These are phyloP conservation scores for Setophaga petechia DNA, from an alignment of 2,113 vertebrate species.

Conservation along the genomic window DNA sequence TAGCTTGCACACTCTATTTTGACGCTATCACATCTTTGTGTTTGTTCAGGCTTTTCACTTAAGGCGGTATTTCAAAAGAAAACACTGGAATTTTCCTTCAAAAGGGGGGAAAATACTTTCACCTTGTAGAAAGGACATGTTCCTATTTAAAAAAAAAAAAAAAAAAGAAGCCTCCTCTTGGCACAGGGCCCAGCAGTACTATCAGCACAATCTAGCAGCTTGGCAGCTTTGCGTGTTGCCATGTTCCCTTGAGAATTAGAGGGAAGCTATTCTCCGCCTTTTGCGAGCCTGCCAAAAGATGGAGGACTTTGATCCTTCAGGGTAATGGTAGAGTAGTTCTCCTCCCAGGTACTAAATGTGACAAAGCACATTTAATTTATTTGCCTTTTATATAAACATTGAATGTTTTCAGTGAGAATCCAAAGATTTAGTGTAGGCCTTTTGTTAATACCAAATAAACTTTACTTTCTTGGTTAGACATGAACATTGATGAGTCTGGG, in stretches of 20 bases:
- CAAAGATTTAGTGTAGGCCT: slow-evolving; percentile 45
- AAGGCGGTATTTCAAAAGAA: slow-evolving; percentile 68
- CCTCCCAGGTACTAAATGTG: slow-evolving; percentile 70
- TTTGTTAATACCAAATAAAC: slow-evolving; percentile 62
- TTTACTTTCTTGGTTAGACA: slow-evolving; percentile 45
- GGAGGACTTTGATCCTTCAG: slow-evolving; percentile 74
- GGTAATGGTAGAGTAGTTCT: slow-evolving; percentile 61
- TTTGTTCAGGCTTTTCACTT: slow-evolving; percentile 71
- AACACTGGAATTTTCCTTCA: slow-evolving; percentile 68
- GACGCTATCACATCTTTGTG: slow-evolving; percentile 48
- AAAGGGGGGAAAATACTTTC: slow-evolving; percentile 59
- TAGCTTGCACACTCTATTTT: slow-evolving; percentile 46
- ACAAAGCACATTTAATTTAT: slow-evolving; percentile 71
- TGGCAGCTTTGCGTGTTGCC: slow-evolving; percentile 62
- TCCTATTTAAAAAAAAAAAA: slow-evolving; percentile 13
- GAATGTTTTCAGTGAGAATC: slow-evolving; percentile 57
- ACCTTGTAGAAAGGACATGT: slow-evolving; percentile 71
- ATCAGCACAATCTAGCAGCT: slow-evolving; percentile 64
- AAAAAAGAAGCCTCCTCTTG: slow-evolving; percentile 43
- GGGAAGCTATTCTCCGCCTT: slow-evolving; percentile 52
- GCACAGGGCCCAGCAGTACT: slow-evolving; percentile 54
- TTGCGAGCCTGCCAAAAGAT: slow-evolving; percentile 49
- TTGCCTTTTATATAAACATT: slow-evolving; percentile 64
- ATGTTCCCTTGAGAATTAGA: slow-evolving; percentile 66
- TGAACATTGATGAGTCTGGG: slow-evolving; percentile 4